These are phyloP conservation scores for Morinoia aosen DNA, from an alignment of 2,888 invertebrate genomes.

Conservation along the genomic window DNA sequence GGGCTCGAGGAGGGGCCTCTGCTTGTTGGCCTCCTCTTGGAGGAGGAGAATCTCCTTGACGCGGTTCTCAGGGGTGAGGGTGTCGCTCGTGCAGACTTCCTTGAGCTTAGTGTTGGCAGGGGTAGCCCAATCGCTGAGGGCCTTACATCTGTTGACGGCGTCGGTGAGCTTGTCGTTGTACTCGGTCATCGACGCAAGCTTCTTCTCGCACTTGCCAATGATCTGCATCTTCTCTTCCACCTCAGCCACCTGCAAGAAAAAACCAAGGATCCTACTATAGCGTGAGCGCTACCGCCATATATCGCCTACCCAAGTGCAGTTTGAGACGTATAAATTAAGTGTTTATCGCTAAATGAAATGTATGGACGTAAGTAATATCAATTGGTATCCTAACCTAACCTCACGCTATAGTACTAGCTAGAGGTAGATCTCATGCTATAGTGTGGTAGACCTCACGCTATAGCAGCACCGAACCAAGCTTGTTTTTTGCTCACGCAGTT, in stretches of 20 bases:
- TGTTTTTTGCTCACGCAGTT: no score
- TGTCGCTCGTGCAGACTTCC: slow-evolving; percentile 64
- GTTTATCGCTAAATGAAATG: no score
- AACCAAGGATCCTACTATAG: not conserved
- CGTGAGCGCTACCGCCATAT: no score
- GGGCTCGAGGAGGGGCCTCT: slow-evolving; percentile 61
- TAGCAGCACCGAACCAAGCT: no score
- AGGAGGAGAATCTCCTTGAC: slow-evolving; percentile 67
- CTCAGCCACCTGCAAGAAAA: slow-evolving; percentile 60
- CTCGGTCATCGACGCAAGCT: slow-evolving; percentile 62
- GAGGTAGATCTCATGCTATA: no score
- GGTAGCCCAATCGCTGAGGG: slow-evolving; percentile 65
- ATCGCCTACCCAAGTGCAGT: no score
- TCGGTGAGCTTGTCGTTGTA: slow-evolving; percentile 66
- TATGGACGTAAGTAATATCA: not conserved
- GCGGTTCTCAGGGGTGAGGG: slow-evolving; percentile 68
- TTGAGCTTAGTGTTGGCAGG: slow-evolving; percentile 66
- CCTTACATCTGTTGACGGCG: slow-evolving; percentile 63
- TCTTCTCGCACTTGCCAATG: slow-evolving; percentile 66
- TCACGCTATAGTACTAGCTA: not conserved
- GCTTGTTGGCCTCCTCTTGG: slow-evolving; percentile 64
- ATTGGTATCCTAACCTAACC: not conserved
- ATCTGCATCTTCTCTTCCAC: slow-evolving; percentile 66
- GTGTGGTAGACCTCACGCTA: not conserved
- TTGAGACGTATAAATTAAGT: not conserved